Base-by-base conservation (phyloP, 1,140 invertebrate genomes). In the Plodia interpunctella region DNA sequence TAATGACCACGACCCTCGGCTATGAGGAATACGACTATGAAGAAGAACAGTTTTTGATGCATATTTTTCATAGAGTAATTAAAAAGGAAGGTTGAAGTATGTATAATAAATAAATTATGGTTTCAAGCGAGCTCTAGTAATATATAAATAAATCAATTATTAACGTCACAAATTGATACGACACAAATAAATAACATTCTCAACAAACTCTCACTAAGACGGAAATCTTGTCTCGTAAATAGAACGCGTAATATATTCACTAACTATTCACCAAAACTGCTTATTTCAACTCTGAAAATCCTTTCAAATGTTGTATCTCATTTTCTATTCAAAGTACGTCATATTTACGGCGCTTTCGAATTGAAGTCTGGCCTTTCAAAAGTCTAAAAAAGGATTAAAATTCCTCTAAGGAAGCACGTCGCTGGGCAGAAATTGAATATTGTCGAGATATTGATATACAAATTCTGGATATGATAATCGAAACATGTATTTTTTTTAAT, bases 331-430 rank as follows among this genome's bases (percentile, higher is more conserved):
- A 44, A n/a, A 44, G 38, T 44, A 44, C 38, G 38, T 44, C 38
- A 44, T 44, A 44, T 44, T 44, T 44, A 44, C 38, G 38, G 15
- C n/a, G 38, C 38, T 44, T 15, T 44, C 38, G n/a, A 44, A 15
- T 44, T 44, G 38, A 44, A 44, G 38, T 44, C 38, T 44, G 38
- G 38, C 38, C 38, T 44, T 44, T 44, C 15, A 44, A 44, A 44
- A 44, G 38, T 44, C 38, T 44, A 54, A 56, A 56, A 56, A 56
- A 56, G 32, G 55, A 44, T 56, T 56, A 56, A 49, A 56, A 56
- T 44, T 19, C 55, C 55, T 49, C 38, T 49, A 11, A 18, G 28
- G 38, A 49, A 25, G 55, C 55, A 44, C 32, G 32, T 44, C 55
- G 18, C 32, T 20, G 55, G 30, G 11, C 38, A 56, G 55, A 30